These are phyloP conservation scores for Ovibos moschatus DNA, from an alignment of 2,113 vertebrate genomes.

Conservation along the genomic window DNA sequence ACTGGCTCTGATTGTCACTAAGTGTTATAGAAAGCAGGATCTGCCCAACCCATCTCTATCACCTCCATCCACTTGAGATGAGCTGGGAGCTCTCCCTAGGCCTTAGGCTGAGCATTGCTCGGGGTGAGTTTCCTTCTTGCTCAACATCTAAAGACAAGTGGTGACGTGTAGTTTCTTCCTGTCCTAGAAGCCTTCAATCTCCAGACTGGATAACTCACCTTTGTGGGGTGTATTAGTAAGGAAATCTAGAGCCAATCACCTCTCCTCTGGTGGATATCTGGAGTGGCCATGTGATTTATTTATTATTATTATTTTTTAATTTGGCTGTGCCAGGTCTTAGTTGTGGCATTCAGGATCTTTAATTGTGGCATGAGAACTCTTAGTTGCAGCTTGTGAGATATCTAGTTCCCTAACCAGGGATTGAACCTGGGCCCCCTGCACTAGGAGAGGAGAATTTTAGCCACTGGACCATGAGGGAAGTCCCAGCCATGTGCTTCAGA, in stretches of 20 bases:
- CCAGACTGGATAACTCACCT: not conserved
- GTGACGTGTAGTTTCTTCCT: not conserved
- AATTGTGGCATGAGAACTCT: not conserved
- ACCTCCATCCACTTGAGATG: not conserved
- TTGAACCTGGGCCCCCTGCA: not conserved
- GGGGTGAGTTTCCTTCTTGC: not conserved
- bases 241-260: not conserved
- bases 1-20: not conserved
- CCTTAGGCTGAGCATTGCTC: not conserved
- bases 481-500: not conserved
- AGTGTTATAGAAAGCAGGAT: not conserved
- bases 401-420: not conserved
- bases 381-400: not conserved
- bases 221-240: not conserved
- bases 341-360: not conserved
- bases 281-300: not conserved
- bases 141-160: not conserved
- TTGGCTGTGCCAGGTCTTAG: not conserved
- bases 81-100: not conserved
- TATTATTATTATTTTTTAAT: not conserved
- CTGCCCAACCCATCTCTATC: not conserved
- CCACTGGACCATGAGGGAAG: not conserved
- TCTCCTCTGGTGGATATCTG: not conserved
- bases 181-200: not conserved
- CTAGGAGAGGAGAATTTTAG: not conserved